Percentiles rank a stretch among this genome's conserved stretches.
Conservation (phyloP, 2,113 vertebrate species). For the Bostrychus sinensis region DNA sequence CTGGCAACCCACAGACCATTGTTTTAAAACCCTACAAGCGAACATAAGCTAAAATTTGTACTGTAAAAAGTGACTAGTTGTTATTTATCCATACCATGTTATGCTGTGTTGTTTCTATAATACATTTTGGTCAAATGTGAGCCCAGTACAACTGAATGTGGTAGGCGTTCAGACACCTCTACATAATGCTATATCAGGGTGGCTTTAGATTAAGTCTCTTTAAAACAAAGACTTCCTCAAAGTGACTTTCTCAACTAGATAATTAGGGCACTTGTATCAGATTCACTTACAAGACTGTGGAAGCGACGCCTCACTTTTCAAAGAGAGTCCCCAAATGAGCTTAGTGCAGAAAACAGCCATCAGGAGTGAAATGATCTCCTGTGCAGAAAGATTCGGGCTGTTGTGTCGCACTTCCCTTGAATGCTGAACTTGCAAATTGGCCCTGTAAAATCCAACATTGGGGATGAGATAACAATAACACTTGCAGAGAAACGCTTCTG, state of each 20-base stretch:
- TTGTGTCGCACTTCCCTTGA: conserved; percentile 27
- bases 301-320: conserved; percentile 5
- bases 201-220: conserved; percentile 20
- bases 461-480: conserved; percentile 37
- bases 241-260: conserved; percentile 18
- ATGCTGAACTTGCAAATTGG: conserved; percentile 42
- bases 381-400: conserved; percentile 29
- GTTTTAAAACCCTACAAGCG: too few relatives aligned
- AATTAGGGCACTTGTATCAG: conserved; percentile 26
- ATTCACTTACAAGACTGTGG: conserved; percentile 14
- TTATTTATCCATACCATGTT: too few relatives aligned
- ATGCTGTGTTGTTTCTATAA: too few relatives aligned
- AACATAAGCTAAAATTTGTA: too few relatives aligned
- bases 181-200: too few relatives aligned
- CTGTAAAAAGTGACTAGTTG: too few relatives aligned
- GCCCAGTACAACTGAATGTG: too few relatives aligned
- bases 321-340: conserved; percentile 13
- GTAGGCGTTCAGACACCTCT: too few relatives aligned
- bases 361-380: conserved; percentile 38
- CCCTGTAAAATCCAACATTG: conserved; percentile 16
- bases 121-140: too few relatives aligned
- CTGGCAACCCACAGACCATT: too few relatives aligned
- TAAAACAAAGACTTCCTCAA: conserved; percentile 16
- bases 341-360: conserved; percentile 32
- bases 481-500: conserved; percentile 36